Conservation (phyloP, 2,888 invertebrate genomes). For the Phengaris alcon region DNA sequence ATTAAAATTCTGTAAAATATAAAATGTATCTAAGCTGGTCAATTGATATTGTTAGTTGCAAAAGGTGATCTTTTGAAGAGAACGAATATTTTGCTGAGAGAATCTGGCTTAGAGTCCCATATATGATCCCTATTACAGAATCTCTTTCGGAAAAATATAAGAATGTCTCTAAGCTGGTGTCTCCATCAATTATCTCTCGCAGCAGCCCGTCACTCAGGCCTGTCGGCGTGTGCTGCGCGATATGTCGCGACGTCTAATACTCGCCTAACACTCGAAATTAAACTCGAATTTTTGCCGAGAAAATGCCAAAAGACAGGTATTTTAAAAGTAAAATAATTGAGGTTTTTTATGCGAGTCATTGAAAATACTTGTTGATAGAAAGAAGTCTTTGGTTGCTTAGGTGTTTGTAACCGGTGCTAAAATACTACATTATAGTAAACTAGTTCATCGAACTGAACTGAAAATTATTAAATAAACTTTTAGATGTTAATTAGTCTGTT, state of each 20-base stretch:
- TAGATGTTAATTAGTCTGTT: too few species aligned
- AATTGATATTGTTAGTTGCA: not conserved
- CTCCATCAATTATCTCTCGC: constrained; percentile 4
- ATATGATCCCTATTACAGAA: not conserved
- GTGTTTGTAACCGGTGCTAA: too few species aligned
- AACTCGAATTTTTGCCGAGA: constrained; percentile 5
- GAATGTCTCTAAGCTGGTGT: constrained; percentile 4
- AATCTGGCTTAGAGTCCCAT: not conserved
- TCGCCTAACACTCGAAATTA: constrained; percentile 8
- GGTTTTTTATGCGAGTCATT: too few species aligned
- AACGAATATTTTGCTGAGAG: not conserved
- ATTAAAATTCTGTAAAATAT: too few species aligned
- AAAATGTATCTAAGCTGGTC: not conserved
- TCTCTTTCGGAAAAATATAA: not conserved
- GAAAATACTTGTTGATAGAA: too few species aligned
- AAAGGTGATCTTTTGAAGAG: not conserved
- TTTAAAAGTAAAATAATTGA: not conserved
- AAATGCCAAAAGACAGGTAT: not conserved
- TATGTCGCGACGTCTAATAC: constrained; percentile 21
- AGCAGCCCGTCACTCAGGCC: constrained; percentile 4
- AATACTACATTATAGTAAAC: too few species aligned
- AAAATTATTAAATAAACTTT: too few species aligned
- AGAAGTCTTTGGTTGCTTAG: too few species aligned
- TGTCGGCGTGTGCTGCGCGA: constrained; percentile 11
- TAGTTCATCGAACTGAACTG: too few species aligned